These are phyloP conservation scores for Drosophila austrosaltans DNA, from an alignment of 2,888 invertebrate species.

Conservation along the genomic window DNA sequence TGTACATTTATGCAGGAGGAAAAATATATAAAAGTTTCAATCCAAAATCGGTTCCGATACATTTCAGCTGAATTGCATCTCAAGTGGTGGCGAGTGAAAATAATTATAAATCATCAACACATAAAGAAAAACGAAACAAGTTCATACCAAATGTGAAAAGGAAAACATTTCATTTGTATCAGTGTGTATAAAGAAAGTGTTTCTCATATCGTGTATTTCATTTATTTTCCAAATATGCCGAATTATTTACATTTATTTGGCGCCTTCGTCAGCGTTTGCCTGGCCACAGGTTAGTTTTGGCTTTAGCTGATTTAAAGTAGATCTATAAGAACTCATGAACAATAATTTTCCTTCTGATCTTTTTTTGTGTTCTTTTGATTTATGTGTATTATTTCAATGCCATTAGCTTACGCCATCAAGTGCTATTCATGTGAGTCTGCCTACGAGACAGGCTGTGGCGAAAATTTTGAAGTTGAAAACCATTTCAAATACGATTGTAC, in stretches of 20 bases:
- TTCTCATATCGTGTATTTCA: constrained; percentile 21
- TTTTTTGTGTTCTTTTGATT: constrained; percentile 9
- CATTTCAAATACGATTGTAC: constrained; percentile 80
- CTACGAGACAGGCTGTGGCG: constrained; percentile 77
- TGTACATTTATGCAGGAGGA: not conserved
- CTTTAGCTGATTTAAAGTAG: not conserved
- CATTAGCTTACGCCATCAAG: constrained; percentile 78
- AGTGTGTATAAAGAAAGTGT: not conserved
- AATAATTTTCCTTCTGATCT: constrained; percentile 3
- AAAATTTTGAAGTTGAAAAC: constrained; percentile 74
- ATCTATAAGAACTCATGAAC: not conserved
- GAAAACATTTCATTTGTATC: constrained; percentile 1
- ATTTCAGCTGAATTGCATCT: constrained; percentile 50
- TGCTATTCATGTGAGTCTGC: constrained; percentile 82
- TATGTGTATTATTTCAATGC: constrained; percentile 47
- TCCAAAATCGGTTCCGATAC: constrained; percentile 19
- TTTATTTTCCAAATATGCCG: constrained; percentile 41
- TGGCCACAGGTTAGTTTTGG: constrained; percentile 64
- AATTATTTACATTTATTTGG: constrained; percentile 64
- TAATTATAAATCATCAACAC: constrained; percentile 33
- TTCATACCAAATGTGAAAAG: constrained; percentile 1
- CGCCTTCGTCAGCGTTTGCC: constrained; percentile 43
- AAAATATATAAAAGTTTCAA: constrained; percentile 25
- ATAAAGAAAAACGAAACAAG: not conserved
- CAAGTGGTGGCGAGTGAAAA: constrained; percentile 49